Conservation (phyloP, 2,888 invertebrate genomes). For the Petrophora chlorosata region DNA sequence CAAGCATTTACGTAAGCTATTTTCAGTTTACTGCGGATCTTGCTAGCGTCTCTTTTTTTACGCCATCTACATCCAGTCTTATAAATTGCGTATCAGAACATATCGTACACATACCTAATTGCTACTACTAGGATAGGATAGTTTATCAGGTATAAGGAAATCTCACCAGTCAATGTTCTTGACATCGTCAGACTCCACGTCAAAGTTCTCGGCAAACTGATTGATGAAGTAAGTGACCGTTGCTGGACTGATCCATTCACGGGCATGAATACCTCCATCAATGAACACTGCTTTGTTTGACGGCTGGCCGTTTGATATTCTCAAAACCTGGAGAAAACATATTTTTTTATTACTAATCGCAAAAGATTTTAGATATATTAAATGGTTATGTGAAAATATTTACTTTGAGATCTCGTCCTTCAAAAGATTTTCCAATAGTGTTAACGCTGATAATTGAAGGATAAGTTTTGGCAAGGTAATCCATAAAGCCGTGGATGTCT, state of each 20-base stretch:
- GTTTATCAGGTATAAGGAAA: background rate
- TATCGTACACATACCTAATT: no score
- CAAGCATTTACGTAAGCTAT: background rate
- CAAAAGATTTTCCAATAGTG: conserved; percentile 89
- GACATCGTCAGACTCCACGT: conserved; percentile 84
- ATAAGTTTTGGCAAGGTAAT: conserved; percentile 90
- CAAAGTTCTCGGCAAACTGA: conserved; percentile 89
- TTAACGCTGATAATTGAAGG: conserved; percentile 88
- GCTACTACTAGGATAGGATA: no score
- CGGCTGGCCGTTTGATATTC: conserved; percentile 88
- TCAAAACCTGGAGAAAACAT: conserved; percentile 57
- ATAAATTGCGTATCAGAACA: background rate
- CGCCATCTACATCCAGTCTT: no score
- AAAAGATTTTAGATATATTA: background rate
- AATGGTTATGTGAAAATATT: background rate
- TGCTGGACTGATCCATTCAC: conserved; percentile 96
- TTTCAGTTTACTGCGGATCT: no score
- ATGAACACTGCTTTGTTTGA: conserved; percentile 89
- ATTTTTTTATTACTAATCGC: background rate
- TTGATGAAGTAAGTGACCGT: conserved; percentile 91
- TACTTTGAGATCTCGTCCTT: conserved; percentile 90
- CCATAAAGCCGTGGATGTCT: conserved; percentile 91
- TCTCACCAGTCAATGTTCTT: conserved; percentile 74
- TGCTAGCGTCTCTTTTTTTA: no score
- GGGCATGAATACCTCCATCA: conserved; percentile 93